These are phyloP conservation scores for Junonia oenone DNA, from an alignment of 2,888 invertebrate species.

Conservation along the genomic window DNA sequence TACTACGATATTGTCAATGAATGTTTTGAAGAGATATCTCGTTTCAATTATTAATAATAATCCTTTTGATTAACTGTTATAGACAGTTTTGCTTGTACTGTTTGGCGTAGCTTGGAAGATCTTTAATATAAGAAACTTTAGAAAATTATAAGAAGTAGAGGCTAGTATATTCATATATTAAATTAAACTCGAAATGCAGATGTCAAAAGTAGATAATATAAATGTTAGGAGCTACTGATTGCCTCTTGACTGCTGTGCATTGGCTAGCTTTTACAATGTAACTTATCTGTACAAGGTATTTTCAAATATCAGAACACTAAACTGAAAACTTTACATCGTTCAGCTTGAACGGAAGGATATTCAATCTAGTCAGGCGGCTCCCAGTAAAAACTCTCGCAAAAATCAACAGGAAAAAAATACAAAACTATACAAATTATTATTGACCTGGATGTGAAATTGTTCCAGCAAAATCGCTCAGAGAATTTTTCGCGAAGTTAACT, in stretches of 20 bases:
- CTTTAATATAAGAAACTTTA: too few relatives aligned
- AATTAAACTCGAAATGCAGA: too few relatives aligned
- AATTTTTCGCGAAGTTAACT: constrained; percentile 4
- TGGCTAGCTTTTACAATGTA: background rate
- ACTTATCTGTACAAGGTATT: background rate
- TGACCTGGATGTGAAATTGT: constrained; percentile 1
- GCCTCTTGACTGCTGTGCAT: background rate
- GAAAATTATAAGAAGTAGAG: too few relatives aligned
- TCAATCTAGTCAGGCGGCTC: background rate
- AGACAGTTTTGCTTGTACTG: too few relatives aligned
- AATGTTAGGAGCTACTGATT: background rate
- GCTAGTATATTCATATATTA: too few relatives aligned
- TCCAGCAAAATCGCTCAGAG: background rate
- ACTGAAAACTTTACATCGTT: background rate
- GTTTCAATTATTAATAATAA: too few relatives aligned
- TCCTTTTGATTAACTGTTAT: too few relatives aligned
- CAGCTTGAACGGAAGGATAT: background rate
- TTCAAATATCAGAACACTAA: background rate
- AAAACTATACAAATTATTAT: background rate
- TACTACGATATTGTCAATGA: constrained; percentile 8
- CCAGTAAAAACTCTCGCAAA: background rate
- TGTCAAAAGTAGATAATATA: too few relatives aligned
- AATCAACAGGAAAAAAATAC: background rate
- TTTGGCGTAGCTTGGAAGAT: too few relatives aligned
- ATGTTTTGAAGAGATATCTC: too few relatives aligned